Evolutionary conservation across 2,797 vertebrate genomes (phyloP), one percentile per base, ranked within the genome.

Genomic region (Eulemur mongoz): DNA sequence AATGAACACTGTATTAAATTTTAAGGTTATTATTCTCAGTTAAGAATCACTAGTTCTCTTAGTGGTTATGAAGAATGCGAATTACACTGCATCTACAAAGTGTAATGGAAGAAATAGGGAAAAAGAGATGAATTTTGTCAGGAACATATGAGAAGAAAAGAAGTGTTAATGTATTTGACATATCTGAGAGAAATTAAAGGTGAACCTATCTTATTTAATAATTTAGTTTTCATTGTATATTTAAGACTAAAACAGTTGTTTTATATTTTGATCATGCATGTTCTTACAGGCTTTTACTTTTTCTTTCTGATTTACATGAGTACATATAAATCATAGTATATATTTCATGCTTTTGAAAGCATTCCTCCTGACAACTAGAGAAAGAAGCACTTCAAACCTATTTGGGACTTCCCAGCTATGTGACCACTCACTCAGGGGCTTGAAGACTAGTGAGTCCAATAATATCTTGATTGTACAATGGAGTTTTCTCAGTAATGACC

Each of bases 401-500:
- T 72, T 72, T 76, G 35, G 32, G 8, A 38, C 18, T 40, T 82
- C 13, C 13, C 82, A 59, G 13, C 38, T 57, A n/a, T n/a, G 0
- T 85, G 50, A 7, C 32, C 11, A 43, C 17, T 72, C 17, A 70
- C 27, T 59, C 32, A 86, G 48, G 86, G 76, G 43, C 87, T 79
- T 76, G 32, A 40, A 23, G 20, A 88, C 48, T 22, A 69, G 7
- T 57, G 18, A 76, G 8, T 30, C 4, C 35, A 61, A 93, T 89
- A 89, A 50, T 91, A 83, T 67, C 93, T 54, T 72, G 5, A 72
- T 92, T 45, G n/a, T 2, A 0, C n/a, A 81, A 57, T 80, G 65
- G 83, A 35, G 2, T 73, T 95, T 96, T 92, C 75, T 94, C 76
- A 88, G 57, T 76, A 90, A 82, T 67, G 72, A 7, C 92, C 92